Percentiles rank a stretch among this genome's conserved stretches.
phyloP scores from a whole-genome alignment of 2,888 invertebrate genomes.

The Netelia virgata region DNA sequence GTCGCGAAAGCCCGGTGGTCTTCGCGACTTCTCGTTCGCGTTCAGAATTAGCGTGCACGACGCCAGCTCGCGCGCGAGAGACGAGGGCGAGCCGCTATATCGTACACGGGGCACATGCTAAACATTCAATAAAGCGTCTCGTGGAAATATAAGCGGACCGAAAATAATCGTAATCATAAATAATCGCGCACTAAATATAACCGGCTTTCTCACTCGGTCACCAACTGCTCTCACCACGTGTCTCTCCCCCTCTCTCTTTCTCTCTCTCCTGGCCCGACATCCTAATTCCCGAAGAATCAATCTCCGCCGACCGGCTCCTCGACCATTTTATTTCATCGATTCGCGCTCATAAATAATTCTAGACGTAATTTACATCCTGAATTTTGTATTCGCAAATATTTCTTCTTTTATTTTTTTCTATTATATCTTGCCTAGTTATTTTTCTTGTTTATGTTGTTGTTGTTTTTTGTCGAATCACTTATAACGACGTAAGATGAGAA shows the following conservation, averaged over 20 bases:
- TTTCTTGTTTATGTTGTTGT: not conserved
- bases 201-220: conserved; percentile 73
- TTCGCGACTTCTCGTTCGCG: conserved; percentile 62
- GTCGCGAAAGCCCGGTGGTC: conserved; percentile 26
- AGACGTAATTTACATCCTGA: too few relatives aligned
- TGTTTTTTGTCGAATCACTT: conserved; percentile 1
- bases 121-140: conserved; percentile 82
- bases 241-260: too few relatives aligned
- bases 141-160: conserved; percentile 79
- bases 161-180: conserved; percentile 83
- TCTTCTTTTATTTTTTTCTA: too few relatives aligned
- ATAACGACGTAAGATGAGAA: conserved; percentile 23
- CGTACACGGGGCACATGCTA: conserved; percentile 79
- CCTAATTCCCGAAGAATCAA: not conserved
- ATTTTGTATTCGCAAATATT: too few relatives aligned
- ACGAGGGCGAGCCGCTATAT: not conserved
- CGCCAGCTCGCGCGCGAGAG: not conserved
- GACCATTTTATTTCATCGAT: too few relatives aligned
- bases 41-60: conserved; percentile 80
- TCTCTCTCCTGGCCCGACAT: not conserved
- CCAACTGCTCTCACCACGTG: conserved; percentile 69
- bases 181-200: conserved; percentile 83
- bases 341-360: too few relatives aligned
- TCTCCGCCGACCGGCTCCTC: too few relatives aligned
- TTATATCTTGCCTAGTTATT: too few relatives aligned